Evolutionary conservation across 1,140 invertebrate genomes (phyloP).

Genomic region (Heliconius melpomene): DNA sequence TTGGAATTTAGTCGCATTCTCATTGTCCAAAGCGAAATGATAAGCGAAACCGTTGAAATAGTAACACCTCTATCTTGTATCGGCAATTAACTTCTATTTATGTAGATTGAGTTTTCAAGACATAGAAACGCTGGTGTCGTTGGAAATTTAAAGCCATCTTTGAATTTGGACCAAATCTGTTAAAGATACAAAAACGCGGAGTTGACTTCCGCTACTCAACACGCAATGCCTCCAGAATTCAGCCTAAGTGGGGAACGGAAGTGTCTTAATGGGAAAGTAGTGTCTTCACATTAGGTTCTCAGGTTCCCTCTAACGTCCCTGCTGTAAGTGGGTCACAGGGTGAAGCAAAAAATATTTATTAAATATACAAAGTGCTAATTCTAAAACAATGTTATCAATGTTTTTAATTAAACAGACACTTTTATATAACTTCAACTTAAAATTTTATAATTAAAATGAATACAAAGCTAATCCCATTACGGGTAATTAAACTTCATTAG

Average conservation of each 20-base stretch:
- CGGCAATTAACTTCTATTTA: conserved; percentile 53
- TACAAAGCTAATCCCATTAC: conserved; percentile 7
- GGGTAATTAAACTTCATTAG: conserved; percentile 8
- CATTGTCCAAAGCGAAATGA: conserved; percentile 6
- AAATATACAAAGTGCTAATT: not conserved
- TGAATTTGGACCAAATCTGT: not conserved
- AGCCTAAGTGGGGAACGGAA: too few relatives aligned
- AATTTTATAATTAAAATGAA: conserved; percentile 4
- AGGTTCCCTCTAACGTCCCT: too few relatives aligned
- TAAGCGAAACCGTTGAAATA: conserved; percentile 39
- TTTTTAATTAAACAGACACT: not conserved
- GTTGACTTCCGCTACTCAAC: too few relatives aligned
- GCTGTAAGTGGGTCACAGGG: too few relatives aligned
- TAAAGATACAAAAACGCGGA: too few relatives aligned
- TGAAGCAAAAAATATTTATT: too few relatives aligned
- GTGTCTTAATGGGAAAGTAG: too few relatives aligned
- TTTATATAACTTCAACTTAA: not conserved
- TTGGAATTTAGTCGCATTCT: conserved; percentile 18
- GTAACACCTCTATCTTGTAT: conserved; percentile 54
- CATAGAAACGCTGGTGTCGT: not conserved
- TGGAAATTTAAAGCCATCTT: not conserved
- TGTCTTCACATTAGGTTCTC: too few relatives aligned
- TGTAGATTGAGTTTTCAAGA: conserved; percentile 52
- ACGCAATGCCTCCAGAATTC: too few relatives aligned
- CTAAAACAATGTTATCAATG: not conserved